Evolutionary conservation across 2,113 vertebrate genomes (phyloP).

Genomic region (Bos javanicus): DNA sequence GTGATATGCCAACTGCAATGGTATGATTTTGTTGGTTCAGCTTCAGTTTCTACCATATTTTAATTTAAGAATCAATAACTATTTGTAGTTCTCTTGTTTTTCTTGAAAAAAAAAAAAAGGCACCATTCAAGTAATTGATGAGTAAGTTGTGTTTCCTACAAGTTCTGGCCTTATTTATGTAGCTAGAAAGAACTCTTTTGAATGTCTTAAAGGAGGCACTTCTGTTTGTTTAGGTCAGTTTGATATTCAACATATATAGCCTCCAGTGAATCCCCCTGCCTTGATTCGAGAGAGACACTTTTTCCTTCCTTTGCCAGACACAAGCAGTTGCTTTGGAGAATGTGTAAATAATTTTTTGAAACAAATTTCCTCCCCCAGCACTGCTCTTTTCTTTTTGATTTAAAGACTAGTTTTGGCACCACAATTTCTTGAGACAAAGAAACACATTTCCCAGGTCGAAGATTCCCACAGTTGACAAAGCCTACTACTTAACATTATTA

Average conservation of each 20-base stretch:
- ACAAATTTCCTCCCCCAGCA: background rate
- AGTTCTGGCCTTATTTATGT: background rate
- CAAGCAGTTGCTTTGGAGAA: background rate
- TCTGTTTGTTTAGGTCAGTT: background rate
- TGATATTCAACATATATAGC: background rate
- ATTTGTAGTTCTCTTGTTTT: background rate
- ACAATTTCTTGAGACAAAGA: slow-evolving; percentile 8
- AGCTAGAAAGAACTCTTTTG: background rate
- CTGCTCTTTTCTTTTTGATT: background rate
- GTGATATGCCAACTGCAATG: background rate
- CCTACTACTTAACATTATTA: background rate
- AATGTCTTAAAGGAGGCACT: background rate
- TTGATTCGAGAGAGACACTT: background rate
- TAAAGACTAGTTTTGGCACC: background rate
- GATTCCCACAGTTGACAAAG: background rate
- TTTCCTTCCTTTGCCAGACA: background rate
- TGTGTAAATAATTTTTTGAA: background rate
- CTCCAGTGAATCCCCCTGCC: background rate
- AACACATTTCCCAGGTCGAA: background rate
- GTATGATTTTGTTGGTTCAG: background rate
- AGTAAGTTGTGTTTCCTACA: background rate
- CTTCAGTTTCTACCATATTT: background rate
- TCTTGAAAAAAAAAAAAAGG: background rate
- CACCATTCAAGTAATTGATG: background rate
- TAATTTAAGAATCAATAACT: background rate